Conservation (phyloP, 2,797 vertebrate species). For the Rousettus madagascariensis region DNA sequence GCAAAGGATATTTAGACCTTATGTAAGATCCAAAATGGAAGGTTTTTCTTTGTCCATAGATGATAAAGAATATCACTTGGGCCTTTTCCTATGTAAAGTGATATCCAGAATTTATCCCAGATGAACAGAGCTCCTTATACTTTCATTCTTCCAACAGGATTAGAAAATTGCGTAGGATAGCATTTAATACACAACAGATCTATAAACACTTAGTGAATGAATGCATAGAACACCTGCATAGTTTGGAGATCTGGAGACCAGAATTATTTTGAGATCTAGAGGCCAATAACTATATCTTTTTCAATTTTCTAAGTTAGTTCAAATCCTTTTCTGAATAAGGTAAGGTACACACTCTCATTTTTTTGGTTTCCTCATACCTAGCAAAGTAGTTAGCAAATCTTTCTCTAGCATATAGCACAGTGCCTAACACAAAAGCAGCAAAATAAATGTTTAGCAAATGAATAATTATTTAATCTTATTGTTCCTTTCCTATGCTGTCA, state of each 20-base stretch:
- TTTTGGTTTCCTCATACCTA: not conserved
- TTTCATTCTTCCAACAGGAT: not conserved
- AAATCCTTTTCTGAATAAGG: not conserved
- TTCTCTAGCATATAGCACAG: not conserved
- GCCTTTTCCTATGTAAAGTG: not conserved
- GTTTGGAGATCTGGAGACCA: not conserved
- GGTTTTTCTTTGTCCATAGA: not conserved
- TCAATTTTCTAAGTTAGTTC: conserved; percentile 16
- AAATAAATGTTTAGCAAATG: conserved; percentile 23
- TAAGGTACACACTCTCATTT: not conserved
- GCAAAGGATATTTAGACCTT: conserved; percentile 6
- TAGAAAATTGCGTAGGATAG: not conserved
- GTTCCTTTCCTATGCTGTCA: not conserved
- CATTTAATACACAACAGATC: not conserved
- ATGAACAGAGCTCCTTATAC: not conserved
- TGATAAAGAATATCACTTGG: not conserved
- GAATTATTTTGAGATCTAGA: not conserved
- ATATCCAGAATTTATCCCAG: not conserved
- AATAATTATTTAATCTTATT: not conserved
- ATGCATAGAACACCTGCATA: not conserved
- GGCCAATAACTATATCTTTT: not conserved
- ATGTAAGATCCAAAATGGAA: not conserved
- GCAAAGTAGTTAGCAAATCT: not conserved
- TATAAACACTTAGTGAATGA: not conserved
- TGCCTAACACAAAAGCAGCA: not conserved